Evolutionary conservation across 92 coral and sea anemone genomes (phyloP).

Genomic region (Umimayanthus chanpuru): DNA sequence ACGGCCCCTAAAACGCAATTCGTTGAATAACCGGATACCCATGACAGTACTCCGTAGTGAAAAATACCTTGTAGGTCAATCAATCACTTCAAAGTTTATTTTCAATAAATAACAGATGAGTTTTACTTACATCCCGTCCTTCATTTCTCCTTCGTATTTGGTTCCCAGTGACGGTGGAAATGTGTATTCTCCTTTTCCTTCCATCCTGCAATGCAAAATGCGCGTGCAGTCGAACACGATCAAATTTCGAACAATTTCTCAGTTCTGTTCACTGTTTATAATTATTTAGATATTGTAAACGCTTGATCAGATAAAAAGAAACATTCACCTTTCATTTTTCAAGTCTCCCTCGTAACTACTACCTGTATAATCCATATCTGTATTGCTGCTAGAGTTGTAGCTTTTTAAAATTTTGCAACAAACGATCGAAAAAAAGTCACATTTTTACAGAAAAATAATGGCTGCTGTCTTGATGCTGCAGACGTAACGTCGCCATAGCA

Average conservation of each 20-base stretch:
- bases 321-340: constrained; percentile 88
- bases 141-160: constrained; percentile 94
- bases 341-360: constrained; percentile 89
- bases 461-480: constrained; percentile 31
- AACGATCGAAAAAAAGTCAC: background rate
- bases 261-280: background rate
- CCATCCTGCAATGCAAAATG: constrained; percentile 74
- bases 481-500: constrained; percentile 33
- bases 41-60: too few relatives aligned
- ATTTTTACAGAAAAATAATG: constrained; percentile 6
- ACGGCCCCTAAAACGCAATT: too few relatives aligned
- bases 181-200: constrained; percentile 88
- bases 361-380: constrained; percentile 93
- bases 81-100: too few relatives aligned
- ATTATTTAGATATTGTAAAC: background rate
- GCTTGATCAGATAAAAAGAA: background rate
- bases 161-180: constrained; percentile 86
- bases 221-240: constrained; percentile 14
- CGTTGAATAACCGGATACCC: too few relatives aligned
- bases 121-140: constrained; percentile 93
- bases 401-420: background rate
- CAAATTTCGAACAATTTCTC: background rate
- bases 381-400: background rate
- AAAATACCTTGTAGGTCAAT: too few relatives aligned
- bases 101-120: background rate